These are phyloP conservation scores for Macaca mulatta DNA, from an alignment of 2,113 vertebrate species.

Conservation along the genomic window DNA sequence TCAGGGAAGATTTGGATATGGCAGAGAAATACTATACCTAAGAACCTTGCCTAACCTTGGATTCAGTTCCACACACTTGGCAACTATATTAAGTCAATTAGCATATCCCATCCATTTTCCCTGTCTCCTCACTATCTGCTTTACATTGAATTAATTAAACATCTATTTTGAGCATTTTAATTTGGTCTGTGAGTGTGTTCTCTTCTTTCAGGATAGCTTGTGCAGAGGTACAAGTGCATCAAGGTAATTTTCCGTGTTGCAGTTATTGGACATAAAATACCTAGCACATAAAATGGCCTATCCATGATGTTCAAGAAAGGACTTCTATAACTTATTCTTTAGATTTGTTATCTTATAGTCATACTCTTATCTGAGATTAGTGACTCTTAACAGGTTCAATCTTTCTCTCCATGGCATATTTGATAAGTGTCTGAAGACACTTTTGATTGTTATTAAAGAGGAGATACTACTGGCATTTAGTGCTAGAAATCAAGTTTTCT, in stretches of 20 bases:
- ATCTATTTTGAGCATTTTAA: background rate
- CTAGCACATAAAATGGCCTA: background rate
- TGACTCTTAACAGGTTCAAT: background rate
- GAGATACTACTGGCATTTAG: background rate
- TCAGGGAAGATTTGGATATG: fast-evolving
- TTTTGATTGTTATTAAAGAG: background rate
- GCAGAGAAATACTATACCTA: background rate
- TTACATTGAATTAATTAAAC: background rate
- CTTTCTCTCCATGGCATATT: background rate
- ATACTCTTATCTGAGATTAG: background rate
- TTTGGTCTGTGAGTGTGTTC: background rate
- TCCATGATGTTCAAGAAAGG: background rate
- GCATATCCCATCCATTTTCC: background rate
- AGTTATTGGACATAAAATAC: background rate
- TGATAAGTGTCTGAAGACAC: background rate
- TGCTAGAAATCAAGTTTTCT: background rate
- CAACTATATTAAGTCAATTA: background rate
- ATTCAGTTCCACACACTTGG: background rate
- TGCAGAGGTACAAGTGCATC: background rate
- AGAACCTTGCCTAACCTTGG: background rate
- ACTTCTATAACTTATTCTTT: background rate
- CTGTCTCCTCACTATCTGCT: background rate
- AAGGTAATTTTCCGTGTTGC: background rate
- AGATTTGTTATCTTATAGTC: background rate
- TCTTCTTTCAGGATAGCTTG: background rate